Evolutionary conservation across 2,797 vertebrate species (phyloP).

Genomic region (Picus viridis): DNA sequence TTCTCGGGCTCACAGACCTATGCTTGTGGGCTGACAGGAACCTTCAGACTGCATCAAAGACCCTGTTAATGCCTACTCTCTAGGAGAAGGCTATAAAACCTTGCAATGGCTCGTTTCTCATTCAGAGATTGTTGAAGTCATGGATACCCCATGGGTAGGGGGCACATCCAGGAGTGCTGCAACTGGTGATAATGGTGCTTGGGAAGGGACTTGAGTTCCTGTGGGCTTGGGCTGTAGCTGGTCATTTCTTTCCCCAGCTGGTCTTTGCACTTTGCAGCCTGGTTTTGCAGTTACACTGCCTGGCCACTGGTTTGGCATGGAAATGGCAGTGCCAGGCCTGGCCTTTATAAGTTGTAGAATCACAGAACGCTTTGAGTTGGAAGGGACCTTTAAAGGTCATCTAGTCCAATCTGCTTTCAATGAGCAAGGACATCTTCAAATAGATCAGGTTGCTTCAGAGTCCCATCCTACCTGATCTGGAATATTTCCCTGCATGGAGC

Average conservation of each 20-base stretch:
- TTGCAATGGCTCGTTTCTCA: background rate
- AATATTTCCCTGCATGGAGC: no score
- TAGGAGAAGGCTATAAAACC: background rate
- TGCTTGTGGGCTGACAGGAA: background rate
- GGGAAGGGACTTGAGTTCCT: background rate
- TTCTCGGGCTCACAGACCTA: rapidly evolving
- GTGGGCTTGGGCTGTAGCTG: background rate
- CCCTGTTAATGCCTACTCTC: background rate
- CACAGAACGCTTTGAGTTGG: no score
- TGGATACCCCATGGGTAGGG: no score
- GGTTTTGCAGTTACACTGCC: background rate
- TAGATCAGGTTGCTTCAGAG: no score
- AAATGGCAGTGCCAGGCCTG: background rate
- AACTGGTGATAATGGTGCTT: rapidly evolving
- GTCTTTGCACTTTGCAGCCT: background rate
- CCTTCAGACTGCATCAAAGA: background rate
- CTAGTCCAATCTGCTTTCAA: no score
- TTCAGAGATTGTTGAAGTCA: background rate
- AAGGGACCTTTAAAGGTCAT: no score
- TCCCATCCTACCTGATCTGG: no score
- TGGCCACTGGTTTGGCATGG: background rate
- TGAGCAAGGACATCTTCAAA: no score
- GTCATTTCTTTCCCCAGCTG: background rate
- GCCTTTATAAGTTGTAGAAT: background rate
- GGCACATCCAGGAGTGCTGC: background rate